phyloP scores from a whole-genome alignment of 2,888 invertebrate genomes.

The Cheilosia impressa region DNA sequence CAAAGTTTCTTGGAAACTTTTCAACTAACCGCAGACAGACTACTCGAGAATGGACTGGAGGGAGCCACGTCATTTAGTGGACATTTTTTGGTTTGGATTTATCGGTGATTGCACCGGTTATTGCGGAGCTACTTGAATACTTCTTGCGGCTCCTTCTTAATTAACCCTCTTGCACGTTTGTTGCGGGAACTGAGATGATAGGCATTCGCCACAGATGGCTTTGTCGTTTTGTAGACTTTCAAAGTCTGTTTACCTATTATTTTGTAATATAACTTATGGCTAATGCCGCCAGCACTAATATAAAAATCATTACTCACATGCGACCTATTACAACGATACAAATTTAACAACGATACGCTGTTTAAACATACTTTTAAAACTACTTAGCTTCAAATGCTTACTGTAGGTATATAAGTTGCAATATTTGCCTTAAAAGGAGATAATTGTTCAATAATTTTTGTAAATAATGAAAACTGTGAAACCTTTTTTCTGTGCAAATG shows the following conservation, averaged over 20 bases:
- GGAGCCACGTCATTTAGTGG: too few species aligned
- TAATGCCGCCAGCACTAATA: not conserved
- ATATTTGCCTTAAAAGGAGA: too few species aligned
- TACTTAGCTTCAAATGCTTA: too few species aligned
- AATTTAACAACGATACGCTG: not conserved
- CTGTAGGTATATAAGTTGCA: too few species aligned
- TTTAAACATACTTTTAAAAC: not conserved
- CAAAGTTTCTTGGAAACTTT: too few species aligned
- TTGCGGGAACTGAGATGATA: not conserved
- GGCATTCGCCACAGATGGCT: slow-evolving; percentile 2
- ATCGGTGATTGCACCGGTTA: not conserved
- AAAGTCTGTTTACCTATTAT: not conserved
- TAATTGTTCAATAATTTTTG: too few species aligned
- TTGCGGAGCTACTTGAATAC: not conserved
- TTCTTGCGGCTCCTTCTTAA: not conserved
- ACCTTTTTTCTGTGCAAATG: too few species aligned
- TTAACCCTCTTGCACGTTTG: not conserved
- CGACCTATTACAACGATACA: not conserved
- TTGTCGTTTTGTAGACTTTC: not conserved
- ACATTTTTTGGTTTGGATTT: too few species aligned
- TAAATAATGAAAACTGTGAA: too few species aligned
- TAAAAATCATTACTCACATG: not conserved
- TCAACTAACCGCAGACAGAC: not conserved
- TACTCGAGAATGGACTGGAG: not conserved
- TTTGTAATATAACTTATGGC: not conserved